phyloP scores from a whole-genome alignment of 2,113 vertebrate genomes.

The Menidia beryllina region DNA sequence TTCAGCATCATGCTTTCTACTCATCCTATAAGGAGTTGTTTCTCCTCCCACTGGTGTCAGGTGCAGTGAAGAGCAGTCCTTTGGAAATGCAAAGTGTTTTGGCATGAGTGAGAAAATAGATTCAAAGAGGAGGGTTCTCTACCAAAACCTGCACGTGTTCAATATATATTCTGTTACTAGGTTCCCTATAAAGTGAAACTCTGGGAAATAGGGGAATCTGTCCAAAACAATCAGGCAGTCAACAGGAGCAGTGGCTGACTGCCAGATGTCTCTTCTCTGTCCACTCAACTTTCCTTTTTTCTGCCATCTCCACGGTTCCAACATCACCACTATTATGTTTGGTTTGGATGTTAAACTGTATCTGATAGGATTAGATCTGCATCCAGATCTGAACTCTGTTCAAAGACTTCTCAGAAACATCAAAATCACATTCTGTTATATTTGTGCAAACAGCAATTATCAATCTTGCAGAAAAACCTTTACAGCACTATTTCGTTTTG shows the following conservation, averaged over 20 bases:
- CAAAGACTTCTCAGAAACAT: conserved; percentile 5
- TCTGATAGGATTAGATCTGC: conserved; percentile 41
- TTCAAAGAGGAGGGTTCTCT: conserved; percentile 13
- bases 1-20: conserved; percentile 11
- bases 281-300: conserved; percentile 28
- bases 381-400: conserved; percentile 23
- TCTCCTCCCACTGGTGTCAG: conserved; percentile 21
- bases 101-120: conserved; percentile 16
- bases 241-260: conserved; percentile 14
- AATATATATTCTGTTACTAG: conserved; percentile 1
- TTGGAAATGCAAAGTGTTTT: neutral
- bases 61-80: conserved; percentile 35
- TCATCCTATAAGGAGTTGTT: conserved; percentile 34
- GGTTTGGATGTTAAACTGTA: conserved; percentile 35
- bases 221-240: conserved; percentile 44
- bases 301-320: conserved; percentile 40
- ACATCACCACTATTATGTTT: conserved; percentile 34
- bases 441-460: neutral
- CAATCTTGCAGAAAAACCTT: too few species aligned
- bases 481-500: too few species aligned
- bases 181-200: conserved; percentile 9
- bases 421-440: neutral
- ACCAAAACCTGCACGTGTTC: conserved; percentile 11
- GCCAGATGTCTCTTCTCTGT: conserved; percentile 41
- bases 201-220: conserved; percentile 41